Conservation (phyloP, 1,140 invertebrate genomes). For the Heliothis subflexa region DNA sequence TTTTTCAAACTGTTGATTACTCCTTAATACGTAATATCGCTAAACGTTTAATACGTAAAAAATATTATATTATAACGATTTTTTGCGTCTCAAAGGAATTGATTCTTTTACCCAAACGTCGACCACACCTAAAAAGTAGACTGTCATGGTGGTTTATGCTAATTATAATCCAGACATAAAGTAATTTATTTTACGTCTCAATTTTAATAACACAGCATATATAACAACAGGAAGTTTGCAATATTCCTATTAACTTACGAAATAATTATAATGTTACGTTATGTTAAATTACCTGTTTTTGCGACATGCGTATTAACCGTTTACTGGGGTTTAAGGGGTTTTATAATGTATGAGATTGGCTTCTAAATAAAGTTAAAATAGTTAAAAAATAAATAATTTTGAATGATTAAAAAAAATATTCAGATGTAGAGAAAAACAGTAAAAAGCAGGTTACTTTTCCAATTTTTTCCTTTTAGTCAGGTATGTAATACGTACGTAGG, state of each 20-base stretch:
- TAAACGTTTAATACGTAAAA: too few relatives aligned
- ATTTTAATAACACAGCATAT: neutral
- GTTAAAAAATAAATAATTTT: too few relatives aligned
- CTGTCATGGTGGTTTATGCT: neutral
- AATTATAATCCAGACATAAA: conserved; percentile 7
- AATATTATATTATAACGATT: too few relatives aligned
- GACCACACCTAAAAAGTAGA: neutral
- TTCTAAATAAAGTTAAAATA: too few relatives aligned
- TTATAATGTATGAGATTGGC: neutral
- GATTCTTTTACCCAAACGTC: neutral
- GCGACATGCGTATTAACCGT: neutral
- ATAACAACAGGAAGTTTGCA: conserved; percentile 23
- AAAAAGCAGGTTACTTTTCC: too few relatives aligned
- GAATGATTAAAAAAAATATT: too few relatives aligned
- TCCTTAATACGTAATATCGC: too few relatives aligned
- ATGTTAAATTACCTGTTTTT: conserved; percentile 17
- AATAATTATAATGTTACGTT: conserved; percentile 27
- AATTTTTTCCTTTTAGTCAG: too few relatives aligned
- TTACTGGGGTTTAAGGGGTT: neutral
- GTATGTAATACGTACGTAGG: too few relatives aligned
- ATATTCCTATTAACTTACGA: conserved; percentile 16
- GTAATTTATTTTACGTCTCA: conserved; percentile 18
- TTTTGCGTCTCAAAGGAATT: neutral
- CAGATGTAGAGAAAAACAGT: too few relatives aligned
- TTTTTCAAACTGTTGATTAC: too few relatives aligned